Evolutionary conservation across 92 coral and sea anemone species (phyloP).

Genomic region (Epizoanthus ramosus): DNA sequence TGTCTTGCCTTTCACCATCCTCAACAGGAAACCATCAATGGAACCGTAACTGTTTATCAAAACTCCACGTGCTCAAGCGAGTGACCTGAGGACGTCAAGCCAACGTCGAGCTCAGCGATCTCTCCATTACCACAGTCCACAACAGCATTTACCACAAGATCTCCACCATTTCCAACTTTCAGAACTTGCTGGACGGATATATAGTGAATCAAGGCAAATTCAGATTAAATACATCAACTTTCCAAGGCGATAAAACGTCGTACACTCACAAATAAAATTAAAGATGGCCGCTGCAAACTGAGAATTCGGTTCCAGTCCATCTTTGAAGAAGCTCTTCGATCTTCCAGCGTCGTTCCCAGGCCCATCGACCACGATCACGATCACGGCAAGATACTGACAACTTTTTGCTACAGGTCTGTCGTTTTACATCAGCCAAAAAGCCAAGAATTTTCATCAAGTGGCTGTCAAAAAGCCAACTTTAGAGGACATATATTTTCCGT

Average conservation of each 20-base stretch:
- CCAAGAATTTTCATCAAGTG: too few relatives aligned
- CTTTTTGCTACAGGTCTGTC: too few relatives aligned
- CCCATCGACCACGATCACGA: too few relatives aligned
- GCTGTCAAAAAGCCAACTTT: too few relatives aligned
- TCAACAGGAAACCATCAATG: too few relatives aligned
- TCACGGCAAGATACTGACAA: too few relatives aligned
- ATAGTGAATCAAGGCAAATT: not conserved
- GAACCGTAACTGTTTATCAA: not conserved
- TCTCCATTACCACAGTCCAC: not conserved
- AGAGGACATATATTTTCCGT: too few relatives aligned
- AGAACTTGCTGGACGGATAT: not conserved
- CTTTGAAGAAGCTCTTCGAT: too few relatives aligned
- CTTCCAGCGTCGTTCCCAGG: too few relatives aligned
- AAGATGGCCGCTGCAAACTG: conserved; percentile 36
- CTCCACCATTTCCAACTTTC: not conserved
- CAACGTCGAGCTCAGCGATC: not conserved
- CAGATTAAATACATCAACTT: not conserved
- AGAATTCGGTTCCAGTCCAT: conserved; percentile 27
- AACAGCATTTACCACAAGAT: not conserved
- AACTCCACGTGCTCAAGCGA: conserved; percentile 21
- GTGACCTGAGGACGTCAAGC: not conserved
- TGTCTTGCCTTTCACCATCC: conserved; percentile 58
- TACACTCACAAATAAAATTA: conserved; percentile 2
- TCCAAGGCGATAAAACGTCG: not conserved
- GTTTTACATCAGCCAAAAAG: too few relatives aligned